Evolutionary conservation across 1,140 invertebrate genomes (phyloP).

Genomic region (Helicoverpa armigera): DNA sequence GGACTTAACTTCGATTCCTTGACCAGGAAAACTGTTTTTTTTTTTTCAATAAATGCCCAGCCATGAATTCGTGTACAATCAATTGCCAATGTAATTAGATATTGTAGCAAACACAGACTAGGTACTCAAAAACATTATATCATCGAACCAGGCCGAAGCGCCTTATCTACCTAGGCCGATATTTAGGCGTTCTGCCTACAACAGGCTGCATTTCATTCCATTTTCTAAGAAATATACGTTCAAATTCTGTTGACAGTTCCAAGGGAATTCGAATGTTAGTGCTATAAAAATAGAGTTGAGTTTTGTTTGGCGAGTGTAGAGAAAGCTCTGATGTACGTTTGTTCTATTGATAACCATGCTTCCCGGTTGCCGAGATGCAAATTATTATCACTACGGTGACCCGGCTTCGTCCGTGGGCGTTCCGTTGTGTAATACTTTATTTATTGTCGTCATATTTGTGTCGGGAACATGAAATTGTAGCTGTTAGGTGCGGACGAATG

Average conservation of each 20-base stretch:
- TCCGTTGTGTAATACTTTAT: conserved; percentile 41
- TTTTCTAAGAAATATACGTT: conserved; percentile 37
- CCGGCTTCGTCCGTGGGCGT: conserved; percentile 55
- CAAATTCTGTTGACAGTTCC: conserved; percentile 30
- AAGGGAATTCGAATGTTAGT: conserved; percentile 52
- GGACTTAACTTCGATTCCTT: no score
- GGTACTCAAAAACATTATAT: conserved; percentile 24
- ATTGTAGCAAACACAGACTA: neutral
- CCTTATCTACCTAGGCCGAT: conserved; percentile 33
- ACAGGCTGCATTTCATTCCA: conserved; percentile 16
- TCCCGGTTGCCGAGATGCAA: conserved; percentile 76
- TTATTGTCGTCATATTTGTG: conserved; percentile 38
- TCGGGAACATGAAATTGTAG: neutral
- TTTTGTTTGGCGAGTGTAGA: conserved; percentile 51
- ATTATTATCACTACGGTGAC: conserved; percentile 78
- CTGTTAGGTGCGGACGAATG: neutral
- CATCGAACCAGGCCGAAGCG: neutral
- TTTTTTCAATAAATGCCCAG: no score
- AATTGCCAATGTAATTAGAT: no score
- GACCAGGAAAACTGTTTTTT: no score
- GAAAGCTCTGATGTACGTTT: conserved; percentile 77
- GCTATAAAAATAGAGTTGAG: conserved; percentile 43
- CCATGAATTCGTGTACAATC: no score
- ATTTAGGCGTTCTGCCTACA: conserved; percentile 26
- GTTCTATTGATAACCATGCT: conserved; percentile 74